Evolutionary conservation across 2,113 vertebrate species (phyloP).

Genomic region (Nestor notabilis): DNA sequence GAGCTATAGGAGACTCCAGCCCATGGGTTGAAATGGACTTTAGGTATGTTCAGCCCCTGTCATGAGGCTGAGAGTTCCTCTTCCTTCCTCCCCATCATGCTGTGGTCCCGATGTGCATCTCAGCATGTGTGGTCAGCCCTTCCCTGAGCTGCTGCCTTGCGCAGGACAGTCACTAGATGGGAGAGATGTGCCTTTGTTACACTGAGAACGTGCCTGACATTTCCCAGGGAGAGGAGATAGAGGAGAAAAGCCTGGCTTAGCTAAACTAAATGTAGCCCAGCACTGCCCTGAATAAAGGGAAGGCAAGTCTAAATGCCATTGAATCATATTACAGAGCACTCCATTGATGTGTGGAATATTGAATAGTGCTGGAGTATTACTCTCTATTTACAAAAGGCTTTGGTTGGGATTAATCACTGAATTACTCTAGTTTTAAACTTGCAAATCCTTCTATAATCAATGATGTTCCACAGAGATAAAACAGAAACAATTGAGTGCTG

Average conservation of each 20-base stretch:
- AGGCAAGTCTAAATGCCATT: background rate
- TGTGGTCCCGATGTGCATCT: background rate
- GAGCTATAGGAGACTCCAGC: background rate
- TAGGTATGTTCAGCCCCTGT: background rate
- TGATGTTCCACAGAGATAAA: background rate
- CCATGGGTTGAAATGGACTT: background rate
- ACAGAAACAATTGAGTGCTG: background rate
- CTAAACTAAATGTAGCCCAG: background rate
- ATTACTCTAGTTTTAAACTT: constrained; percentile 26
- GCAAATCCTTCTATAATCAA: constrained; percentile 20
- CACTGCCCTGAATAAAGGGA: background rate
- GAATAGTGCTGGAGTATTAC: background rate
- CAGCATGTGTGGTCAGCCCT: background rate
- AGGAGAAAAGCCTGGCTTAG: background rate
- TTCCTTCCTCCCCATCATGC: background rate
- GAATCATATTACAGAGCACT: background rate
- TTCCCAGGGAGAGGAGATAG: background rate
- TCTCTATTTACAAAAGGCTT: background rate
- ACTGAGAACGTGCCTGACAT: background rate
- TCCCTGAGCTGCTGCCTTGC: background rate
- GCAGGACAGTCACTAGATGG: accelerated
- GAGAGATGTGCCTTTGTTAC: background rate
- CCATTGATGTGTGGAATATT: background rate
- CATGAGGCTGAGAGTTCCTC: background rate
- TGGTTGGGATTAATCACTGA: constrained; percentile 21